These are phyloP conservation scores for Enteromius radiatus DNA, from an alignment of 2,797 vertebrate genomes.

Conservation along the genomic window DNA sequence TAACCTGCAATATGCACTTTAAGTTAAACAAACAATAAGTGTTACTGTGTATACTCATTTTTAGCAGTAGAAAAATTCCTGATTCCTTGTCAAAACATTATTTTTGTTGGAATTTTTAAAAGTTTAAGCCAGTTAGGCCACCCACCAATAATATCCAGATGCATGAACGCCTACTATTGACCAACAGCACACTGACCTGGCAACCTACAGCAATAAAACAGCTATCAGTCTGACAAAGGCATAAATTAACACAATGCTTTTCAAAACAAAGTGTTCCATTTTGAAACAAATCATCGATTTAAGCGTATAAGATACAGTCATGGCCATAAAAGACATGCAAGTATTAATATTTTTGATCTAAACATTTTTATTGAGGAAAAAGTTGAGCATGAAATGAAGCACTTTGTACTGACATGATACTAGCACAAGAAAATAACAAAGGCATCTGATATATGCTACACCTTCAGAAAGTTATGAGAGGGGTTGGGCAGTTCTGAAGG, in stretches of 20 bases:
- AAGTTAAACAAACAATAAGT: too few relatives aligned
- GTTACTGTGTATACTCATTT: background rate
- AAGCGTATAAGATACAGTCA: background rate
- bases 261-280: background rate
- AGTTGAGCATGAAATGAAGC: background rate
- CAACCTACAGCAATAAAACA: background rate
- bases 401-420: background rate
- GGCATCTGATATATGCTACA: background rate
- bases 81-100: background rate
- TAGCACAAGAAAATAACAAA: background rate
- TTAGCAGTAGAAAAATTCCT: background rate
- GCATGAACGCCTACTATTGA: background rate
- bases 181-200: background rate
- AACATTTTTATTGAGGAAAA: background rate
- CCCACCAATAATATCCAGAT: background rate
- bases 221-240: background rate
- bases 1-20: too few relatives aligned
- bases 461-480: conserved; percentile 11
- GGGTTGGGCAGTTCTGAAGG: background rate
- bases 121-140: background rate
- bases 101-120: background rate
- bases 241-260: background rate
- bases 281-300: background rate
- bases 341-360: background rate
- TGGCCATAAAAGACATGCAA: background rate